Conservation (phyloP, 2,797 vertebrate genomes). For the Coregonus ussuriensis region DNA sequence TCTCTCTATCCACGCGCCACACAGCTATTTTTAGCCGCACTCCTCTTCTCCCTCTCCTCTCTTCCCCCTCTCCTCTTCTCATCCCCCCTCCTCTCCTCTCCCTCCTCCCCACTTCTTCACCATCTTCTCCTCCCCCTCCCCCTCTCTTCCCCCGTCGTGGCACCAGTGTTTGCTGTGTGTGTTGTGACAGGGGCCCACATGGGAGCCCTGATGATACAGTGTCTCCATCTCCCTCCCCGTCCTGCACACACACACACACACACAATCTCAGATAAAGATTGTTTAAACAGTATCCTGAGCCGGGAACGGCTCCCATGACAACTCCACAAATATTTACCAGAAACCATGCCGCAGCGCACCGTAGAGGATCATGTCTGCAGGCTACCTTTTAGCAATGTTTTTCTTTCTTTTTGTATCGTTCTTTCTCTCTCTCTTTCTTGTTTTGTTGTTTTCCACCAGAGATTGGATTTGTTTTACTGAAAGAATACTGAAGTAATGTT, state of each 20-base stretch:
- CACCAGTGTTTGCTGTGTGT: slow-evolving; percentile 62
- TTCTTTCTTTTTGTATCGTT: slow-evolving; percentile 61
- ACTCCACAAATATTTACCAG: slow-evolving; percentile 84
- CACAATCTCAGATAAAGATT: slow-evolving; percentile 72
- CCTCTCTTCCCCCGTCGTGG: slow-evolving; percentile 16
- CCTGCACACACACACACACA: slow-evolving; percentile 41
- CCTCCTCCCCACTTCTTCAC: too few relatives aligned
- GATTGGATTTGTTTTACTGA: not conserved
- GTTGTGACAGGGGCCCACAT: slow-evolving; percentile 76
- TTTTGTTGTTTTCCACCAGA: slow-evolving; percentile 1
- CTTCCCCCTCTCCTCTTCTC: too few relatives aligned
- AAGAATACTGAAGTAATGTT: not conserved
- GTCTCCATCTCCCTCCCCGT: slow-evolving; percentile 65
- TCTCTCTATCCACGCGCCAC: slow-evolving; percentile 3
- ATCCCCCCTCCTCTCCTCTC: too few relatives aligned
- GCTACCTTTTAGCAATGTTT: slow-evolving; percentile 62
- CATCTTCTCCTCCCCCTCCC: too few relatives aligned
- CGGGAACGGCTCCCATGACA: slow-evolving; percentile 80
- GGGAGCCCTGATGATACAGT: slow-evolving; percentile 71
- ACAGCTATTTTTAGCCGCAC: slow-evolving; percentile 67
- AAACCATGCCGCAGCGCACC: slow-evolving; percentile 55
- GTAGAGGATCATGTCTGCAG: slow-evolving; percentile 64
- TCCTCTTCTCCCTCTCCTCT: slow-evolving; percentile 30
- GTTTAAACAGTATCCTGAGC: slow-evolving; percentile 81
- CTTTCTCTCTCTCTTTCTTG: slow-evolving; percentile 44